Evolutionary conservation across 2,888 invertebrate genomes (phyloP).

Genomic region (Hirtodrosophila histrioides): DNA sequence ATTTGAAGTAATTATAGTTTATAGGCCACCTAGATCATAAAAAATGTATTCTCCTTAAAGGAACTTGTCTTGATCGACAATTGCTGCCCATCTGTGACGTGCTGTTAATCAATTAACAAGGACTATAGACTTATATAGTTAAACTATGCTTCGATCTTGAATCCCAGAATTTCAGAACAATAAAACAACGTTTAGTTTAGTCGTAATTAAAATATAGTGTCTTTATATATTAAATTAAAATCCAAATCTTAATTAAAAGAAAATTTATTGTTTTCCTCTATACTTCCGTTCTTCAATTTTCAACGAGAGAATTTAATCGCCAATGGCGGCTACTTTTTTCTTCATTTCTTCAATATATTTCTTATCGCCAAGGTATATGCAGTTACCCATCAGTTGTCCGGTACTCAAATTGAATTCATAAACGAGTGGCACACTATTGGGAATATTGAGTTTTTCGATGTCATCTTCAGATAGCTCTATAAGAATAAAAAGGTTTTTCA

Average conservation of each 20-base stretch:
- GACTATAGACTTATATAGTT: no score
- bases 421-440: constrained; percentile 92
- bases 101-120: no score
- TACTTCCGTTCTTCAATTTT: neutral
- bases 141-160: no score
- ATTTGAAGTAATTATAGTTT: neutral
- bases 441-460: constrained; percentile 91
- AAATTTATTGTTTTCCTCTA: no score
- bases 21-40: no score
- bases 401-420: constrained; percentile 89
- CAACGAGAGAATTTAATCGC: constrained; percentile 84
- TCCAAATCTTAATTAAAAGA: no score
- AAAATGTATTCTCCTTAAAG: neutral
- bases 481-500: neutral
- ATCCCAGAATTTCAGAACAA: no score
- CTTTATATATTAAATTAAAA: no score
- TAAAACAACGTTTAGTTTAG: no score
- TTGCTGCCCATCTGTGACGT: no score
- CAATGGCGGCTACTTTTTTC: constrained; percentile 91
- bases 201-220: no score
- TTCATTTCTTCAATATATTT: constrained; percentile 91
- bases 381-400: constrained; percentile 88
- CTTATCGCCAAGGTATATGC: constrained; percentile 91
- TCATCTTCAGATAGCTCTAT: constrained; percentile 88
- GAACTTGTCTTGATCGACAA: neutral